Percentiles rank a stretch among this genome's conserved stretches.
phyloP scores from a whole-genome alignment of 2,797 vertebrate genomes.

The Australoheros facetus region DNA sequence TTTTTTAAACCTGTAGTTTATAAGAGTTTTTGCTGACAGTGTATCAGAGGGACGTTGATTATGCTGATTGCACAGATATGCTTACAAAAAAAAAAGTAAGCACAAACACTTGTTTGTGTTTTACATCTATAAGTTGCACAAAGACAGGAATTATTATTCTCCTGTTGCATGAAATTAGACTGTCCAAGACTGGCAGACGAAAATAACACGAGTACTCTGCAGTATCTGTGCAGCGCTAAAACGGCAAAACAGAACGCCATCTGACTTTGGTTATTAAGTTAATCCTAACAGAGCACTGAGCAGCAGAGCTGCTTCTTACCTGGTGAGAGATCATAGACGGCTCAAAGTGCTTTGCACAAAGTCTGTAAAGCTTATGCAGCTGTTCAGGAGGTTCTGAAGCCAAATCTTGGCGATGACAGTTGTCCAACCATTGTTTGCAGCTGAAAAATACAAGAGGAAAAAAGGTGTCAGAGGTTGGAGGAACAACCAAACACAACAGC shows the following conservation, averaged over 20 bases:
- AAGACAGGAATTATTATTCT: not conserved
- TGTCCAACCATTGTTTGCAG: slow-evolving; percentile 79
- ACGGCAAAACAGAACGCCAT: no score
- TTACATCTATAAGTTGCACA: not conserved
- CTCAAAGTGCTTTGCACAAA: slow-evolving; percentile 97
- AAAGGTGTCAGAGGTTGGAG: not conserved
- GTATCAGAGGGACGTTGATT: not conserved
- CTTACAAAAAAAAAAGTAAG: not conserved
- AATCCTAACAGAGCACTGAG: not conserved
- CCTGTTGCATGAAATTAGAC: fast-evolving
- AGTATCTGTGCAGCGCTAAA: no score
- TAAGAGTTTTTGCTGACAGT: no score
- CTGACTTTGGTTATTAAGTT: not conserved
- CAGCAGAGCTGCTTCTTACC: slow-evolving; percentile 76
- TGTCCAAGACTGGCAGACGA: no score
- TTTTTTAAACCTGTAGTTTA: not conserved
- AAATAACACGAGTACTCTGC: no score
- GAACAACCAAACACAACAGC: fast-evolving
- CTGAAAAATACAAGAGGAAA: slow-evolving; percentile 48
- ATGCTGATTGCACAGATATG: not conserved
- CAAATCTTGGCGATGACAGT: slow-evolving; percentile 91
- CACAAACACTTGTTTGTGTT: not conserved
- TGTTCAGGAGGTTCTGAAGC: slow-evolving; percentile 90
- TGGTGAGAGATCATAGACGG: slow-evolving; percentile 90
- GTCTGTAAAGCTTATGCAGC: slow-evolving; percentile 90